Evolutionary conservation across 2,797 vertebrate species (phyloP).

Genomic region (Gambusia yucatana): DNA sequence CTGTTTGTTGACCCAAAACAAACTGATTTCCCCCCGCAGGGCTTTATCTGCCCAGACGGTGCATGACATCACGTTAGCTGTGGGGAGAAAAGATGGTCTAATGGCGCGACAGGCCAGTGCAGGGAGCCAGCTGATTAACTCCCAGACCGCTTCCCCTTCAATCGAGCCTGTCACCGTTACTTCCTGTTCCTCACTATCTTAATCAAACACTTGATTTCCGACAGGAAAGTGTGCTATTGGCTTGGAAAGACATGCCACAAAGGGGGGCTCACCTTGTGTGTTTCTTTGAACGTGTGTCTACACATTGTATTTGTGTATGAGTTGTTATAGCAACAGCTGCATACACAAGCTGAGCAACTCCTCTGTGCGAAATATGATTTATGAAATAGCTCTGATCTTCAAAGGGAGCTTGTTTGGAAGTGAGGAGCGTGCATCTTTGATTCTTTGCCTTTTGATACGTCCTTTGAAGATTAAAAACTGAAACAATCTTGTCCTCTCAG

Average conservation of each 20-base stretch:
- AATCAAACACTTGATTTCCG: constrained; percentile 85
- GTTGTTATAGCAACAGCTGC: constrained; percentile 53
- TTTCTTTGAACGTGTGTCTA: constrained; percentile 14
- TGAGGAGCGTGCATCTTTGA: constrained; percentile 38
- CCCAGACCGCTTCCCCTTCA: constrained; percentile 72
- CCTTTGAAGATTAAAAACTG: constrained; percentile 67
- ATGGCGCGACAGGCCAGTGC: constrained; percentile 61
- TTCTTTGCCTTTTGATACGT: constrained; percentile 51
- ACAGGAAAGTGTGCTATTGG: constrained; percentile 71
- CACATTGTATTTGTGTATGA: constrained; percentile 43
- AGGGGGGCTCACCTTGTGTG: constrained; percentile 31
- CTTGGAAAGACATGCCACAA: constrained; percentile 45
- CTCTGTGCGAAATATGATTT: constrained; percentile 69
- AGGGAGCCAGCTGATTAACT: constrained; percentile 70
- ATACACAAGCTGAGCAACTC: constrained; percentile 39
- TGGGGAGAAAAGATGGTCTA: constrained; percentile 64
- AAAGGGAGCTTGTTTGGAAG: constrained; percentile 62
- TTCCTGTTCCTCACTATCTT: constrained; percentile 86
- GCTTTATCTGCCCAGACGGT: constrained; percentile 77
- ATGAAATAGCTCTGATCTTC: constrained; percentile 71
- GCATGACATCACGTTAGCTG: constrained; percentile 77
- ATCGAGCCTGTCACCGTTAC: constrained; percentile 77
- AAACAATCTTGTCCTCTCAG: constrained; percentile 39
- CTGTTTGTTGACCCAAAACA: constrained; percentile 83
- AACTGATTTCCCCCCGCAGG: constrained; percentile 77